Evolutionary conservation across 1,140 invertebrate species (phyloP).

Genomic region (Tenebrio molitor): DNA sequence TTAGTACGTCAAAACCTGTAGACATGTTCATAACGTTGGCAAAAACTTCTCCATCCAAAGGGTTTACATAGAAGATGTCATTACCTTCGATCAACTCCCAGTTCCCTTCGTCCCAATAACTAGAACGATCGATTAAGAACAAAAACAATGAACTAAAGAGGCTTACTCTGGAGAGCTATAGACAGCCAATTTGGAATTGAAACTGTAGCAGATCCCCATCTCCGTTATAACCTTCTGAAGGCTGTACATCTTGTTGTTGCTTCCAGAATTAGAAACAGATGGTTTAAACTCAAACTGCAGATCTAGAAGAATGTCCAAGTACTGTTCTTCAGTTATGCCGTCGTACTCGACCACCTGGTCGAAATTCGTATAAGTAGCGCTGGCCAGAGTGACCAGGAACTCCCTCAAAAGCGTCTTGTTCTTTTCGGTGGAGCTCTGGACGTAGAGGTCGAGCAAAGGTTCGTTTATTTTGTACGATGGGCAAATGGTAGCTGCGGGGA

Average conservation of each 20-base stretch:
- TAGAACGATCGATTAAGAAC: constrained; percentile 53
- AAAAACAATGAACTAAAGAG: not conserved
- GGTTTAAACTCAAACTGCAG: constrained; percentile 71
- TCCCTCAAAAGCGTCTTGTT: constrained; percentile 69
- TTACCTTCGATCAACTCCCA: constrained; percentile 70
- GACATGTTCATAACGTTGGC: constrained; percentile 78
- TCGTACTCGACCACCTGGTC: constrained; percentile 68
- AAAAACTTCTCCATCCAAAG: constrained; percentile 78
- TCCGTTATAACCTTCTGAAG: constrained; percentile 74
- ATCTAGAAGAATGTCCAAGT: constrained; percentile 70
- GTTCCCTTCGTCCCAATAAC: constrained; percentile 70
- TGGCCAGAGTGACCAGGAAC: constrained; percentile 71
- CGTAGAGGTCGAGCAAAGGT: constrained; percentile 52
- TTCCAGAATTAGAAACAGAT: constrained; percentile 61
- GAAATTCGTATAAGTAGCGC: constrained; percentile 72
- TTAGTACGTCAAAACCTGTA: constrained; percentile 71
- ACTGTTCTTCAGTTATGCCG: constrained; percentile 69
- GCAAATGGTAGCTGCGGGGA: constrained; percentile 73
- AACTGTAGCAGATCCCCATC: constrained; percentile 76
- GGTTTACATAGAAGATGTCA: constrained; percentile 74
- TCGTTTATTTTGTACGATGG: constrained; percentile 61
- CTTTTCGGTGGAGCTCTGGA: constrained; percentile 62
- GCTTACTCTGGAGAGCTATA: constrained; percentile 74
- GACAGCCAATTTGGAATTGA: constrained; percentile 74
- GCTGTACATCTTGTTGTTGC: constrained; percentile 39